These are phyloP conservation scores for Cataglyphis livida DNA, from an alignment of 2,888 invertebrate species.

Conservation along the genomic window DNA sequence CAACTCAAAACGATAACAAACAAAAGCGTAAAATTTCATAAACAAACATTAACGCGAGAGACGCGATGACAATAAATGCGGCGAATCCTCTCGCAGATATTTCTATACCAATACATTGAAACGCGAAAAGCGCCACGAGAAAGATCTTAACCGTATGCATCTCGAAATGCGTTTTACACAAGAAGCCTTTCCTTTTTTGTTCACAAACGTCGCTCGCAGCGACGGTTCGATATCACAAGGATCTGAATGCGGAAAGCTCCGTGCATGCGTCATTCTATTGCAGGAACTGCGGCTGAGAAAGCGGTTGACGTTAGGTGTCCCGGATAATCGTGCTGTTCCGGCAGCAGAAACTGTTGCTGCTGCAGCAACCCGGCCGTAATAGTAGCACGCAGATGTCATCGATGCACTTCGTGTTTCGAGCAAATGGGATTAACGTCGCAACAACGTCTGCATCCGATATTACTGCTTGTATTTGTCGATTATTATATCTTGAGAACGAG, in stretches of 20 bases:
- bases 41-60: not conserved
- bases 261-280: slow-evolving; percentile 58
- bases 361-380: slow-evolving; percentile 66
- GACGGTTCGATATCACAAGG: slow-evolving; percentile 31
- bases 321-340: slow-evolving; percentile 74
- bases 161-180: slow-evolving; percentile 30
- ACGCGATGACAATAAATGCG: slow-evolving; percentile 21
- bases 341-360: slow-evolving; percentile 73
- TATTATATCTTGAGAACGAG: slow-evolving; percentile 54
- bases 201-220: slow-evolving; percentile 30
- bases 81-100: not conserved
- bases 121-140: not conserved
- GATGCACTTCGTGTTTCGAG: slow-evolving; percentile 72
- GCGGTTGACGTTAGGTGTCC: slow-evolving; percentile 72
- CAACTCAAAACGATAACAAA: not conserved
- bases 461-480: slow-evolving; percentile 69
- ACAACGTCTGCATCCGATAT: slow-evolving; percentile 61
- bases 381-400: slow-evolving; percentile 71
- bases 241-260: slow-evolving; percentile 26
- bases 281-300: slow-evolving; percentile 69
- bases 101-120: slow-evolving; percentile 6
- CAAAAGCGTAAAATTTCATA: not conserved
- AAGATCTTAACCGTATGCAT: slow-evolving; percentile 27
- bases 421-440: slow-evolving; percentile 72
- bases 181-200: slow-evolving; percentile 22